A percentile compares a stretch with the other conserved stretches of the same genome.
These are phyloP conservation scores for Halichoerus grypus DNA, from an alignment of 2,113 vertebrate species.

Conservation along the genomic window DNA sequence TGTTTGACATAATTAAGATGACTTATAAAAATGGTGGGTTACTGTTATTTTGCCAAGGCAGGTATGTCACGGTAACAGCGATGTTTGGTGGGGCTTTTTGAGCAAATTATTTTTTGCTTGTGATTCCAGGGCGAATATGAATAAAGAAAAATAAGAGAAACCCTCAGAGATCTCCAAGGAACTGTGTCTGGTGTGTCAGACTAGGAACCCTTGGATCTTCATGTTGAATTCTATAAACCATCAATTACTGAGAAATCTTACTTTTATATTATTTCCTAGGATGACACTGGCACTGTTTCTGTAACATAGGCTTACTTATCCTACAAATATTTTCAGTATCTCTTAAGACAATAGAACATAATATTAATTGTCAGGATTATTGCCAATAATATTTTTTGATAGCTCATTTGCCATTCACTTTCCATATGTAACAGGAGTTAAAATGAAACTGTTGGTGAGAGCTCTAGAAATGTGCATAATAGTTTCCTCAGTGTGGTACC, in stretches of 20 bases:
- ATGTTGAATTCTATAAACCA: neutral
- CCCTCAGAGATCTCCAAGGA: neutral
- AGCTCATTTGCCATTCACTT: neutral
- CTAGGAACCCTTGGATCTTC: constrained; percentile 8
- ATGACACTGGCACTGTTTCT: neutral
- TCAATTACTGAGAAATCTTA: neutral
- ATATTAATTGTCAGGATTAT: neutral
- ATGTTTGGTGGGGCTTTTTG: neutral
- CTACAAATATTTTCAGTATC: neutral
- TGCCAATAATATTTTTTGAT: neutral
- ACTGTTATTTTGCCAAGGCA: neutral
- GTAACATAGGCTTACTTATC: neutral
- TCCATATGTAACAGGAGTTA: neutral
- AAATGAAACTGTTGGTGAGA: neutral
- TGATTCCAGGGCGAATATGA: neutral
- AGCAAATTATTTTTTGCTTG: neutral
- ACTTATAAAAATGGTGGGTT: constrained; percentile 9
- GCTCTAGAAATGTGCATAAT: neutral
- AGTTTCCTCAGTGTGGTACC: neutral
- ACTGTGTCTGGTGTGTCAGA: neutral
- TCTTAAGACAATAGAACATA: neutral
- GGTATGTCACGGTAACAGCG: neutral
- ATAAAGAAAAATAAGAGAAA: neutral
- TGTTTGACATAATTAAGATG: constrained; percentile 46
- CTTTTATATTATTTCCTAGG: neutral